Base-by-base conservation (phyloP, 2,888 invertebrate species). In the Timema podura region DNA sequence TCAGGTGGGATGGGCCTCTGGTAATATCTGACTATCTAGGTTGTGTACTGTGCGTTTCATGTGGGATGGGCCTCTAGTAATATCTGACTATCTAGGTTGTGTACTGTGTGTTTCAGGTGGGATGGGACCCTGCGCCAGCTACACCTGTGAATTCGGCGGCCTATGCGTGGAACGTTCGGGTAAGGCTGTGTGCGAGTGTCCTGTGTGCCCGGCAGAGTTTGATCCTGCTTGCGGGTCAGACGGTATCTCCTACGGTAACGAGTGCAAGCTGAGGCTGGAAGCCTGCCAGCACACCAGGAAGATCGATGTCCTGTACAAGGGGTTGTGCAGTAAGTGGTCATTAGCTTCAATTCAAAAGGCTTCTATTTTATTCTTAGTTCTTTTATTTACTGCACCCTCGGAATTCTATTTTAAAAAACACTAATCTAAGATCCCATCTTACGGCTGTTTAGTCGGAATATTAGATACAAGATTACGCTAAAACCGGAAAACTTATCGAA, bases 201-300 rank as follows among this genome's bases (percentile, higher is more conserved):
- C 93, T 57, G 48, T 54, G 67, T 93, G 93, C 80, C 89, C 92
- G 69, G 89, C 90, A 76, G 92, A 93, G 83, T 93, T 92, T 81
- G 89, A 90, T 74, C 93, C 93, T 15, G 92, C 93, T 57, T 93
- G 93, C 80, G 93, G 92, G 74, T 89, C 90, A 68, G 92, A 92
- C 81, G 92, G 92, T 75, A 90, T 91, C 79, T 90, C 91, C 70
- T 94, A 89, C 85, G 90, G 90, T 74, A 93, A 93, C 84, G 88
- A 91, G 77, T 94, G 93, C 83, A 91, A 91, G 81, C 87, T 94
- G 76, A 88, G 90, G 78, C 84, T 90, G 70, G 91, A 93, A 79
- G 89, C 91, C 15, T 94, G 94, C 81, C 87, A 89, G 73, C 89
- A 89, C 77, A 49, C 59, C 68, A 85, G 89, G 44, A 87, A 89